These are phyloP conservation scores for Actinia equina DNA, from an alignment of 64 coral and sea anemone species.

Conservation along the genomic window DNA sequence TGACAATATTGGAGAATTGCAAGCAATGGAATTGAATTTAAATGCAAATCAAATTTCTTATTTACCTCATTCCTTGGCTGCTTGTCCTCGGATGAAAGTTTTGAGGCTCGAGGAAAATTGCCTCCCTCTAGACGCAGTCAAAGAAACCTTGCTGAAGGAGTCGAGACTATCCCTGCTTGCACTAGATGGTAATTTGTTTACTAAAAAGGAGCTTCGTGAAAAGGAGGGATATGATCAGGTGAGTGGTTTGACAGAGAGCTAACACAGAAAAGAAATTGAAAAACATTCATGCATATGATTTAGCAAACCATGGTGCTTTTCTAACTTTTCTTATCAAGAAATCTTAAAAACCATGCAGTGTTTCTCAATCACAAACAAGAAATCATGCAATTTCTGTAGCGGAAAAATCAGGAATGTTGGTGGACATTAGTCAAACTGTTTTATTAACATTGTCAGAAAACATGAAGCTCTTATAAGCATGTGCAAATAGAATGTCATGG, in stretches of 20 bases:
- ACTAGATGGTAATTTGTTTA: constrained; percentile 88
- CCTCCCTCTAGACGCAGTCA: constrained; percentile 61
- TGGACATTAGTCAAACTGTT: too few species aligned
- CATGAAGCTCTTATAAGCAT: too few species aligned
- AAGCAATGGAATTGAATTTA: constrained; percentile 83
- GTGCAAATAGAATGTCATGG: too few species aligned
- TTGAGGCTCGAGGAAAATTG: constrained; percentile 87
- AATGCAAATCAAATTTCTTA: constrained; percentile 76
- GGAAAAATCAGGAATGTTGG: too few species aligned
- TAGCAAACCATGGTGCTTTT: too few species aligned
- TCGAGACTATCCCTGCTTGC: constrained; percentile 83
- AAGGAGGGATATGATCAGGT: constrained; percentile 89
- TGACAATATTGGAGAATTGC: constrained; percentile 56
- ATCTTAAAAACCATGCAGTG: too few species aligned
- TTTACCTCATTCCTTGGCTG: constrained; percentile 37
- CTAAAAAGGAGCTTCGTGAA: constrained; percentile 66
- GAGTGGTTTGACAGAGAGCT: not conserved
- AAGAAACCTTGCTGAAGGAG: constrained; percentile 59
- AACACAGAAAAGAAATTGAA: too few species aligned
- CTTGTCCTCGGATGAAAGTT: constrained; percentile 81
- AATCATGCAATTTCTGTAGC: too few species aligned
- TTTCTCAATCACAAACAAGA: too few species aligned
- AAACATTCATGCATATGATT: too few species aligned
- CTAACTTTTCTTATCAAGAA: too few species aligned
- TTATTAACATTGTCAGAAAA: too few species aligned